A percentile compares a stretch with the other conserved stretches of the same genome.
These are phyloP conservation scores for Emydura subglobosa DNA, from an alignment of 2,113 vertebrate genomes.

Conservation along the genomic window DNA sequence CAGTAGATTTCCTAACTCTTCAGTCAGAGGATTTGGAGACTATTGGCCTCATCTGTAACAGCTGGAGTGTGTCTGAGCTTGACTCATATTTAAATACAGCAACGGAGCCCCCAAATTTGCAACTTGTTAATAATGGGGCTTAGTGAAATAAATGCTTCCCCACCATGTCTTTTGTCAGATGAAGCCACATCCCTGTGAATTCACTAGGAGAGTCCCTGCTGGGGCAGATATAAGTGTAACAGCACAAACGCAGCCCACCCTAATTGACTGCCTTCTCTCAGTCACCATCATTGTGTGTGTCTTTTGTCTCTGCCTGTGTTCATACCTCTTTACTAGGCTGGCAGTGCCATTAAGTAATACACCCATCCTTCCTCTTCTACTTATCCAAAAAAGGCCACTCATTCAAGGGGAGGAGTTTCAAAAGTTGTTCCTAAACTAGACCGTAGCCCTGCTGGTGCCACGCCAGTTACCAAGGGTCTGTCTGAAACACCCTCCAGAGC, in stretches of 20 bases:
- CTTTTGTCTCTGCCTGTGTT: too few species aligned
- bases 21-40: not conserved
- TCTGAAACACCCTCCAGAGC: too few species aligned
- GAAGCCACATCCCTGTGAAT: accelerated
- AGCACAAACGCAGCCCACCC: not conserved
- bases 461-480: too few species aligned
- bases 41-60: not conserved
- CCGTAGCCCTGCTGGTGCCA: too few species aligned
- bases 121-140: too few species aligned
- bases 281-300: too few species aligned
- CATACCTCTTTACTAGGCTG: not conserved
- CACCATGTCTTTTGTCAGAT: too few species aligned
- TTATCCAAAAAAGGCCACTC: not conserved
- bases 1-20: not conserved
- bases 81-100: not conserved
- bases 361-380: not conserved
- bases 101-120: accelerated
- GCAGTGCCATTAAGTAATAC: too few species aligned
- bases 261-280: not conserved
- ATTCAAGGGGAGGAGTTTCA: not conserved
- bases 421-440: not conserved
- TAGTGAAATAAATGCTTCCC: accelerated
- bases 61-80: not conserved
- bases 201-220: accelerated
- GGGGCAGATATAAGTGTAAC: not conserved